Evolutionary conservation across 2,113 vertebrate species (phyloP), one percentile per base, ranked within the genome.

Genomic region (Dunckerocampus dactyliophorus): DNA sequence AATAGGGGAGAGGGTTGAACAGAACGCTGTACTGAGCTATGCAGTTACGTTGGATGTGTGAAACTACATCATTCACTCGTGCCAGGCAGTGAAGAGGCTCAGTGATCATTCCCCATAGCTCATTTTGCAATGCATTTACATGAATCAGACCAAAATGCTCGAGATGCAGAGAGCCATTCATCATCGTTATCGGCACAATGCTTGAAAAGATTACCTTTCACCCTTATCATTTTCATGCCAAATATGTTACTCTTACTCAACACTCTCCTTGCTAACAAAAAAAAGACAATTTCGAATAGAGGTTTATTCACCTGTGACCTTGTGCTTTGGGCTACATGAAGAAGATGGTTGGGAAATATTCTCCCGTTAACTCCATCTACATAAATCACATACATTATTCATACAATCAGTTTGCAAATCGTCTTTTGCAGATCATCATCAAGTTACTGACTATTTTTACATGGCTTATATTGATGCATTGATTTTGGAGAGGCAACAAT

Each of bases 381-480:
- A 76, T 83, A 77, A 56, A 53, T 43, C 1, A 56, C 59, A 84
- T 85, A 62, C 74, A 86, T 88, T 86, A 87, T 87, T 87, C 74
- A 87, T 85, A 85, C 67, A 83, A 83, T 88, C 83, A 86, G 82
- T 62, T 62, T 67, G 69, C 74, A 77, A 83, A 88, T 84, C 72
- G 83, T 81, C 79, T 75, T 82, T 87, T 77, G 59, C 31, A 19
- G 63, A 85, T 55, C 53, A 69, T 83, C 70, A 83, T 82, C 77
- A 62, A 48, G 71, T 63, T 71, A 77, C 72, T 57, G 59, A 47
- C 71, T 76, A 79, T 77, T 84, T 83, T 82, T 80, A 72, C 70
- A 59, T 66, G 62, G 59, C 67, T 72, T 70, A 74, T 79, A 74
- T 71, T 55, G 62, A 83, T 63, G 65, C 54, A 62, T 70, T 69